Conservation (phyloP, 2,888 invertebrate genomes). For the Lobophora halterata region DNA sequence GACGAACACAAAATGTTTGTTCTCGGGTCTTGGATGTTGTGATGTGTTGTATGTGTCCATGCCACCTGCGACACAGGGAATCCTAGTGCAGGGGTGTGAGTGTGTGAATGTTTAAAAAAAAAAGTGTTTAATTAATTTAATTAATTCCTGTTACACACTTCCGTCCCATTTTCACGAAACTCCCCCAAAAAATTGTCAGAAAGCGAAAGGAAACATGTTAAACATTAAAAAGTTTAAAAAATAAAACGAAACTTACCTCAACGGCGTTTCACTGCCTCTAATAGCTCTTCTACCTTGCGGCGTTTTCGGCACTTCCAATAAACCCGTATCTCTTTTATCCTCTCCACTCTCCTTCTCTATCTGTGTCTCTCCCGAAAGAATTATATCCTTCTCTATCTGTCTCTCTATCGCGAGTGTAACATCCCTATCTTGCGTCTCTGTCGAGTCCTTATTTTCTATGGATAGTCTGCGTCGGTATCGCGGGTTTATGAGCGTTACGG, state of each 20-base stretch:
- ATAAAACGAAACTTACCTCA: slow-evolving; percentile 58
- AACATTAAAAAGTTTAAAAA: no score
- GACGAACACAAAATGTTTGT: no score
- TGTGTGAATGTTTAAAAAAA: no score
- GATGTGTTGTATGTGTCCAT: no score
- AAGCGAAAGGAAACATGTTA: no score
- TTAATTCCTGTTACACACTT: no score
- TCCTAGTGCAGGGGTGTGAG: no score
- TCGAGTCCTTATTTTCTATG: neutral
- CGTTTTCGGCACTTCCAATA: slow-evolving; percentile 44
- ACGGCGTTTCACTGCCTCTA: slow-evolving; percentile 46
- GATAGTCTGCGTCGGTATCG: slow-evolving; percentile 38
- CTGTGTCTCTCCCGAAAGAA: neutral
- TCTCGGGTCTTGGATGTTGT: no score
- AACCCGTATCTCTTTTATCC: slow-evolving; percentile 20
- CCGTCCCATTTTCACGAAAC: no score
- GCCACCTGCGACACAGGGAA: no score
- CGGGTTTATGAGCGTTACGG: slow-evolving; percentile 65
- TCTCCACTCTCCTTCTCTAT: neutral
- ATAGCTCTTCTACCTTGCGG: slow-evolving; percentile 57
- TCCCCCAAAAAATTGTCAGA: no score
- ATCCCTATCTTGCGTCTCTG: slow-evolving; percentile 4
- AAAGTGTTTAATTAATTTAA: no score
- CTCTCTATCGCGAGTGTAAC: slow-evolving; percentile 4
- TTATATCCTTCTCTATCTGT: neutral